Evolutionary conservation across 37 sponge, comb jelly and placozoan genomes (phyloP), one percentile per base, ranked within the genome.

Genomic region (Dysidea cf. avara): DNA sequence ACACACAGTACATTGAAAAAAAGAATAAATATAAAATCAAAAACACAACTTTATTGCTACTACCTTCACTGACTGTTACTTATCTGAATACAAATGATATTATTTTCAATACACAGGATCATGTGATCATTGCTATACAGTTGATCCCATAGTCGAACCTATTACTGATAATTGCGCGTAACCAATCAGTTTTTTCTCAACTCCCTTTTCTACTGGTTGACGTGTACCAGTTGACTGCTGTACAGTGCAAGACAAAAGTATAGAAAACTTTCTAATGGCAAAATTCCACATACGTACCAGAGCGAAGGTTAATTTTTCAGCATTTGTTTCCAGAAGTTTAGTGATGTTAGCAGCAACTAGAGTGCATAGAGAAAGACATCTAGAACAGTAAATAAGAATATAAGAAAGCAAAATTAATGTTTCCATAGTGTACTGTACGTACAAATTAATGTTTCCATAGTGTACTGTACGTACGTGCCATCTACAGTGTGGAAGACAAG

Each of bases 181-280:
- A 17, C 89, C 89, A 59, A 82, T 78, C 31, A 88, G 64, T 34
- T 82, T 88, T 58, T 88, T 88, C 31, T 88, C 89, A 53, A 82
- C 89, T 14, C 67, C 9, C 16, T 57, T 30, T 12, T 66, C 82
- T 17, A 43, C 69, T 30, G 79, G 57, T n/a, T n/a, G n/a, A n/a
- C n/a, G n/a, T n/a, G n/a, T n/a, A n/a, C n/a, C n/a, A n/a, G n/a
- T n/a, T n/a, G n/a, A n/a, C n/a, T n/a, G n/a, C n/a, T n/a, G n/a
- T n/a, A n/a, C n/a, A 14, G 7, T n/a, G 38, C 17, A 56, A 54
- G 24, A 13, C 20, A n/a, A 37, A 54, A 11, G 18, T 34, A 54
- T 14, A 30, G 49, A 29, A 35, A 22, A 32, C 53, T 24, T 53
- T 46, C 29, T 1, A 2, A 35, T 47, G 28, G 0, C 11, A 47